Evolutionary conservation across 2,888 invertebrate genomes (phyloP).

Genomic region (Hirtodrosophila cameraria): DNA sequence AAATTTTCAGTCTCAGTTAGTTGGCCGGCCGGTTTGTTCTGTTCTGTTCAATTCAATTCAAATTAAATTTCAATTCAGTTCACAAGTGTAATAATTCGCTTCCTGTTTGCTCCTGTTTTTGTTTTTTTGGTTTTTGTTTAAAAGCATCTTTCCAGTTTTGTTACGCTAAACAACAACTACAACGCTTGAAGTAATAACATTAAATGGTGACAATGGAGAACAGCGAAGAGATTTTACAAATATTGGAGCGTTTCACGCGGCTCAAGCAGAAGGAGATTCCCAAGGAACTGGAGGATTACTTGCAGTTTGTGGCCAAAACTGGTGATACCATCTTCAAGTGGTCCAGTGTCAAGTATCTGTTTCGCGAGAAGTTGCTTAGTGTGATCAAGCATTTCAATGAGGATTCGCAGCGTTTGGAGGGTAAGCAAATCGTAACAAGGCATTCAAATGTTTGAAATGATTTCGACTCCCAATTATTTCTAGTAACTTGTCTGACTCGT

Average conservation of each 20-base stretch:
- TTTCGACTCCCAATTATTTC: too few species aligned
- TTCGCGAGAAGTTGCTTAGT: conserved; percentile 93
- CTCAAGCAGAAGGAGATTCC: conserved; percentile 92
- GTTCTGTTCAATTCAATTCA: too few species aligned
- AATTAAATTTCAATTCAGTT: too few species aligned
- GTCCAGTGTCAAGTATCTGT: conserved; percentile 93
- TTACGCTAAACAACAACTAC: conserved; percentile 26
- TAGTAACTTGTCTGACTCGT: too few species aligned
- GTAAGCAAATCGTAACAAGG: conserved; percentile 61
- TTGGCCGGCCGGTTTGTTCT: conserved; percentile 19
- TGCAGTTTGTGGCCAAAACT: conserved; percentile 94
- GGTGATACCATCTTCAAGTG: conserved; percentile 97
- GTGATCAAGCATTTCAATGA: conserved; percentile 95
- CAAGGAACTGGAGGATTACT: conserved; percentile 93
- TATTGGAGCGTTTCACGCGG: conserved; percentile 93
- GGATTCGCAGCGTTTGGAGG: conserved; percentile 87
- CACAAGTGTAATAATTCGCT: conserved; percentile 14
- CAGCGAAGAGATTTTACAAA: conserved; percentile 92
- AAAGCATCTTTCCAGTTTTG: conserved; percentile 32
- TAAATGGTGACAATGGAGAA: conserved; percentile 88
- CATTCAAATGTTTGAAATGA: too few species aligned
- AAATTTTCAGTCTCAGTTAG: conserved; percentile 22
- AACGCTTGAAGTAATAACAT: conserved; percentile 9
- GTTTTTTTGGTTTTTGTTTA: conserved; percentile 12
- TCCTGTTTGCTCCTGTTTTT: conserved; percentile 16